phyloP scores from a whole-genome alignment of 2,888 invertebrate genomes.

The Malthinus flaveolus region DNA sequence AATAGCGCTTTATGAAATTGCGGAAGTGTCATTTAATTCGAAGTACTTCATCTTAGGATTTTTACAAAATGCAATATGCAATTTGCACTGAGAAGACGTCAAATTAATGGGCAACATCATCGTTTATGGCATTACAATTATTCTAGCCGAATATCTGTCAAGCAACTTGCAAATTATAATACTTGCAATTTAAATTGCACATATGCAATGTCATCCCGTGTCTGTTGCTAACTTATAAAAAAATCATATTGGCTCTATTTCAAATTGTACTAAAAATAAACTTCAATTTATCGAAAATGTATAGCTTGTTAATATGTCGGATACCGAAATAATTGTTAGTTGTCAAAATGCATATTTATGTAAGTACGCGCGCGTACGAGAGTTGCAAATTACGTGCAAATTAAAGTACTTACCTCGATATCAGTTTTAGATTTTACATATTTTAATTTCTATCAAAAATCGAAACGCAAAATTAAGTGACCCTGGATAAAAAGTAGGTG shows the following conservation, averaged over 20 bases:
- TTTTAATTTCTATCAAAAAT: too few species aligned
- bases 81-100: conserved; percentile 11
- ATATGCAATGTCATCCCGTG: conserved; percentile 4
- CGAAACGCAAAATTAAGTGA: too few species aligned
- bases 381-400: too few species aligned
- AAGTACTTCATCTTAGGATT: background rate
- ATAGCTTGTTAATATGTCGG: background rate
- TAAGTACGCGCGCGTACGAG: too few species aligned
- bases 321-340: too few species aligned
- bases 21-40: background rate
- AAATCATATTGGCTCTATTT: conserved; percentile 15
- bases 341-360: too few species aligned
- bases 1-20: background rate
- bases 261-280: conserved; percentile 13
- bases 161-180: conserved; percentile 30
- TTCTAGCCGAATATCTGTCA: conserved; percentile 32
- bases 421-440: too few species aligned
- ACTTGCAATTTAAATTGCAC: conserved; percentile 26
- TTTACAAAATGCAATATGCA: conserved; percentile 11
- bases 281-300: background rate
- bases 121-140: conserved; percentile 32
- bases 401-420: too few species aligned
- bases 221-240: conserved; percentile 19
- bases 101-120: conserved; percentile 25
- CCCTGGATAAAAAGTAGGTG: too few species aligned